Conservation (phyloP, 53 echinoderm and acorn worm species). For the Henricia sp. region DNA sequence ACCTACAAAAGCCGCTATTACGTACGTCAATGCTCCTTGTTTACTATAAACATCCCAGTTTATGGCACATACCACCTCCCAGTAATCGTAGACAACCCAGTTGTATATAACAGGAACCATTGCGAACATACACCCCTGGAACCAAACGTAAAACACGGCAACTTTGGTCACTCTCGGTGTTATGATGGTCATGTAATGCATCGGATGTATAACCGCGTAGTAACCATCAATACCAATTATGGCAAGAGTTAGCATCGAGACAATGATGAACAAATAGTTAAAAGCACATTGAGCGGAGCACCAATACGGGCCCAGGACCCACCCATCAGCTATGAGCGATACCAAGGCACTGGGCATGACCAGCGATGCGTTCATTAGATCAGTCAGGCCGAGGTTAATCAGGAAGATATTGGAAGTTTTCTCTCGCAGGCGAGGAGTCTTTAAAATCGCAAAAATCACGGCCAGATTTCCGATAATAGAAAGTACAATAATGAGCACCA, state of each 20-base stretch:
- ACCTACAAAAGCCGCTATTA: slow-evolving; percentile 45
- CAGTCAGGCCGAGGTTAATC: slow-evolving; percentile 64
- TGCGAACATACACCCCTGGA: slow-evolving; percentile 54
- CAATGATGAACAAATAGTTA: slow-evolving; percentile 68
- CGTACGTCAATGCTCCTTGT: slow-evolving; percentile 60
- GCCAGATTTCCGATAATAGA: slow-evolving; percentile 51
- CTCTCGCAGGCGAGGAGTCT: slow-evolving; percentile 54
- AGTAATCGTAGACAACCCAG: slow-evolving; percentile 70
- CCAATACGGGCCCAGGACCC: slow-evolving; percentile 40
- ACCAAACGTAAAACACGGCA: slow-evolving; percentile 41
- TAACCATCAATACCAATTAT: slow-evolving; percentile 64
- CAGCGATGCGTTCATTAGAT: slow-evolving; percentile 47
- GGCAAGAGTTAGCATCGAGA: slow-evolving; percentile 70
- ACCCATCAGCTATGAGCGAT: slow-evolving; percentile 35
- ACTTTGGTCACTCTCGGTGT: slow-evolving; percentile 27
- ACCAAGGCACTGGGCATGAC: slow-evolving; percentile 60
- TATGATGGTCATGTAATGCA: slow-evolving; percentile 44
- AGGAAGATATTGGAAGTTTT: slow-evolving; percentile 45
- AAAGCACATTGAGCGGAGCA: slow-evolving; percentile 68
- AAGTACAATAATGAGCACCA: slow-evolving; percentile 38
- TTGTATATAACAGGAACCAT: slow-evolving; percentile 43
- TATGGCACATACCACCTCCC: slow-evolving; percentile 67
- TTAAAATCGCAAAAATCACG: slow-evolving; percentile 46
- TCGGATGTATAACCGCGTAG: slow-evolving; percentile 37
- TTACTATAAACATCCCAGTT: slow-evolving; percentile 55